Evolutionary conservation across 92 coral and sea anemone genomes (phyloP).

Genomic region (Parazoanthus darwini): DNA sequence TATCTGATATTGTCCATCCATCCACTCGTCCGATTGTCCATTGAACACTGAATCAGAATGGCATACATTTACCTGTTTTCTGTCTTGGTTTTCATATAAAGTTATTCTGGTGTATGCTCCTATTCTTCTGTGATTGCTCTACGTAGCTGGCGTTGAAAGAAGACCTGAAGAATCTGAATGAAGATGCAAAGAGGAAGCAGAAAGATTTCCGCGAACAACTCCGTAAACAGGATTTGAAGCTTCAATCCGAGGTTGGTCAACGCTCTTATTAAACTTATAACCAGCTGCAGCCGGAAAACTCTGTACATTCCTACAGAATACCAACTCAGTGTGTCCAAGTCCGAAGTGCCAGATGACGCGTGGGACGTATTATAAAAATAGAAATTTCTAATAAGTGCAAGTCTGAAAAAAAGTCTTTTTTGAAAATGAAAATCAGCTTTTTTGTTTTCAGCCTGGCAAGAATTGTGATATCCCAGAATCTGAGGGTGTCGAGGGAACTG

Average conservation of each 20-base stretch:
- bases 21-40: neutral
- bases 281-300: neutral
- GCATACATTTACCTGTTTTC: neutral
- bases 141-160: constrained; percentile 29
- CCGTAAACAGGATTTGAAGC: constrained; percentile 37
- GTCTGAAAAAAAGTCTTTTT: neutral
- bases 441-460: too few relatives aligned
- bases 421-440: too few relatives aligned
- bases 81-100: neutral
- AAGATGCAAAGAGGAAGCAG: constrained; percentile 32
- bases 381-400: too few relatives aligned
- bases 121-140: neutral
- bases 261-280: neutral
- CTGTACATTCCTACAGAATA: neutral
- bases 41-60: too few relatives aligned
- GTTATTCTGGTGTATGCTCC: neutral
- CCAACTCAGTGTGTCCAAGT: too few relatives aligned
- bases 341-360: too few relatives aligned
- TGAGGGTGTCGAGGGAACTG: too few relatives aligned
- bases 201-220: constrained; percentile 32
- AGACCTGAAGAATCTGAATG: constrained; percentile 5
- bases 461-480: too few relatives aligned
- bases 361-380: neutral
- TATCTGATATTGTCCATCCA: neutral
- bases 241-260: constrained; percentile 26